phyloP scores from a whole-genome alignment of 2,113 vertebrate species.

The Jacana jacana region DNA sequence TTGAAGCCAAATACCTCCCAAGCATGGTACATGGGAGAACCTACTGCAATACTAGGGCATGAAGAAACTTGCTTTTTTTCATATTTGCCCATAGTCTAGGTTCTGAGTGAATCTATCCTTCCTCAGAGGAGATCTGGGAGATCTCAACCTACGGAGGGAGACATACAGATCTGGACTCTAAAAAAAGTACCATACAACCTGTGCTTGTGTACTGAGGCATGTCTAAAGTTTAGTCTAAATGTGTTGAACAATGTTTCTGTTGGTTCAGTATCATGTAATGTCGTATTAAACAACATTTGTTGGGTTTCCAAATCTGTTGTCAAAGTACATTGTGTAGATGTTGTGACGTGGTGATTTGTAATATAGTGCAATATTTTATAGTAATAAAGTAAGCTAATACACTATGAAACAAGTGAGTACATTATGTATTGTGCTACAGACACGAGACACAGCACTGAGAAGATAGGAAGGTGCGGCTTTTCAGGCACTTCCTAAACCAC shows the following conservation, averaged over 20 bases:
- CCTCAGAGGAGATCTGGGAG: background rate
- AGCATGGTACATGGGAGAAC: background rate
- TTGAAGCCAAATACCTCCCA: background rate
- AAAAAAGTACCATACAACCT: background rate
- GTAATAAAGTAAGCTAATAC: constrained; percentile 67
- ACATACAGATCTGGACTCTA: background rate
- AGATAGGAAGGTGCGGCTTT: background rate
- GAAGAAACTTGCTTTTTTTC: background rate
- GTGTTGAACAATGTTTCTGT: constrained; percentile 50
- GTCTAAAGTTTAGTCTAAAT: constrained; percentile 51
- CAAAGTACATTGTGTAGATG: constrained; percentile 49
- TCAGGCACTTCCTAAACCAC: background rate
- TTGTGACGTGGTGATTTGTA: constrained; percentile 58
- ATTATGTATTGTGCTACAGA: constrained; percentile 64
- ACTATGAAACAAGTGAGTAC: constrained; percentile 60
- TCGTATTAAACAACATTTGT: constrained; percentile 54
- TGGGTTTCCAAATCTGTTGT: constrained; percentile 51
- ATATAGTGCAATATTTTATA: constrained; percentile 58
- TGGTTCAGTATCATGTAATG: constrained; percentile 58
- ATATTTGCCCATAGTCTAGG: background rate
- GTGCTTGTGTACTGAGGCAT: constrained; percentile 32
- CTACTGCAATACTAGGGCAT: background rate
- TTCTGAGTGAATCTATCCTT: background rate
- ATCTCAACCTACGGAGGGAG: background rate
- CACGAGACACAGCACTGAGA: background rate